These are phyloP conservation scores for Pinctada fucata DNA, from an alignment of 2,888 invertebrate species.

Conservation along the genomic window DNA sequence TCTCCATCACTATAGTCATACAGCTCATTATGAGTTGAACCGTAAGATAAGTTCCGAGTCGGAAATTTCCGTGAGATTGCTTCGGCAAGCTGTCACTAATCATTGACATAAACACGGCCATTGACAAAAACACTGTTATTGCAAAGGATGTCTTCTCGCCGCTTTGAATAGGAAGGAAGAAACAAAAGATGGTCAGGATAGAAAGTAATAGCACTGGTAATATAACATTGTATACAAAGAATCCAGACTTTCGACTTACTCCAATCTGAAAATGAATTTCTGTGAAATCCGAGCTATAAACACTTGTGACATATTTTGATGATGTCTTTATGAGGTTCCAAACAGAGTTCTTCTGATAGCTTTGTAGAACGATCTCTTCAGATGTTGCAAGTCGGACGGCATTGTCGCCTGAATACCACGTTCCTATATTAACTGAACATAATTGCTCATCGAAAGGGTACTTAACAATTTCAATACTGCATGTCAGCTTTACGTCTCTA, in stretches of 20 bases:
- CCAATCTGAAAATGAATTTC: slow-evolving; percentile 15
- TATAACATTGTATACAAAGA: slow-evolving; percentile 14
- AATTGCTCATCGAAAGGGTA: slow-evolving; percentile 22
- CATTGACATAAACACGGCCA: slow-evolving; percentile 27
- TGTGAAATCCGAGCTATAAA: slow-evolving; percentile 6
- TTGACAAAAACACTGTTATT: slow-evolving; percentile 21
- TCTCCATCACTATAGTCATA: slow-evolving; percentile 2
- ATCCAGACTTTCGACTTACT: slow-evolving; percentile 1
- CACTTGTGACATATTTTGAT: background rate
- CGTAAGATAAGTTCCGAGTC: slow-evolving; percentile 19
- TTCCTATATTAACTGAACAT: slow-evolving; percentile 16
- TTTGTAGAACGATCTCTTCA: background rate
- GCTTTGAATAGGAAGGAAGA: slow-evolving; percentile 19
- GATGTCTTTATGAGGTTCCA: slow-evolving; percentile 5
- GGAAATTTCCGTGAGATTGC: slow-evolving; percentile 12
- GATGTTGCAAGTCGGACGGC: background rate
- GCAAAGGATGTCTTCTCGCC: slow-evolving; percentile 23
- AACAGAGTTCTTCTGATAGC: slow-evolving; percentile 5
- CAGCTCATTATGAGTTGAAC: slow-evolving; percentile 24
- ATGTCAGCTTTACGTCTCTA: slow-evolving; percentile 1
- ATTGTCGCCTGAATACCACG: slow-evolving; percentile 24
- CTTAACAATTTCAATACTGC: slow-evolving; percentile 18
- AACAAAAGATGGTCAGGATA: slow-evolving; percentile 16
- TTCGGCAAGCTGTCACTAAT: slow-evolving; percentile 11
- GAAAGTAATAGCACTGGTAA: slow-evolving; percentile 20